Evolutionary conservation across 1,140 invertebrate species (phyloP), one percentile per base, ranked within the genome.

Genomic region (Sycophaga agraensis): DNA sequence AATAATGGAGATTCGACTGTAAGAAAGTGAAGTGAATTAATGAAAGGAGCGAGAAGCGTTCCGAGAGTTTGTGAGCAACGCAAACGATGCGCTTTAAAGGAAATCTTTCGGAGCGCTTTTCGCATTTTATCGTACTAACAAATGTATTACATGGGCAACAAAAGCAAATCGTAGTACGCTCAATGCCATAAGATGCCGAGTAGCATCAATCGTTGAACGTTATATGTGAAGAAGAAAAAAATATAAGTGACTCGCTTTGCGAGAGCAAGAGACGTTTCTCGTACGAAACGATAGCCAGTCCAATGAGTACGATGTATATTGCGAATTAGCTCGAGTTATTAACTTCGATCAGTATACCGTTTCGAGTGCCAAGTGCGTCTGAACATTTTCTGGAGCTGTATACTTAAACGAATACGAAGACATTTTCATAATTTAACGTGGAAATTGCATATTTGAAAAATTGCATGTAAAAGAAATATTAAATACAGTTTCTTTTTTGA

Each of bases 1-100:
- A 73, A 69, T 69, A 73, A 68, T 48, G 66, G 64, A 59, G 67
- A 62, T 39, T 63, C 60, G 67, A 53, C 55, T 56, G n/a, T 62
- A 58, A 55, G 58, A 59, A 50, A 62, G 63, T n/a, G 24, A 53
- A 31, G 19, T 28, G 21, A 53, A 0, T 11, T 2, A 34, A 28
- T 9, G 22, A 55, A 45, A 31, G 21, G 21, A 26, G 19, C 28
- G 26, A 5, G 17, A 31, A 34, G 19, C 24, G 16, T 34, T 45
- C 31, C 35, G 24, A 22, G 26, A 45, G 16, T 12, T n/a, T n/a
- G n/a, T n/a, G n/a, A n/a, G n/a, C n/a, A 8, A 28, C 31, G 40
- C 21, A 26, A 14, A 45, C 5, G 17, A 49, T 11, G 26, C 16
- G 31, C 35, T n/a, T n/a, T n/a, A n/a, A n/a, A n/a, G n/a, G n/a